Conservation (phyloP, 2,888 invertebrate genomes). For the Ferdinandea cuprea region DNA sequence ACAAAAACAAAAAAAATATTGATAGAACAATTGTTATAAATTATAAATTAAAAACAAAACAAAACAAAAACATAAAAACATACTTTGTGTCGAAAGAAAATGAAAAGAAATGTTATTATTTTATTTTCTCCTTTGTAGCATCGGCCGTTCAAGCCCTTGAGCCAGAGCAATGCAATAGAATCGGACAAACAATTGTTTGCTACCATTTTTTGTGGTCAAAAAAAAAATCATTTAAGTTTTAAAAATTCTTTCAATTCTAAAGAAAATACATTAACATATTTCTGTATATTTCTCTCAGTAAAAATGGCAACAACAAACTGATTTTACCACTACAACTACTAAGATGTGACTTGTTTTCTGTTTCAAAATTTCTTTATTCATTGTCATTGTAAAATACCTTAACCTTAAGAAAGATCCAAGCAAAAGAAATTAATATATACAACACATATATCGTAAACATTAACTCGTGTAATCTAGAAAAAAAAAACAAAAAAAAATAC, state of each 20-base stretch:
- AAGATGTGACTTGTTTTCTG: conserved; percentile 33
- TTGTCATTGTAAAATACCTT: conserved; percentile 44
- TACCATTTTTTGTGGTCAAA: conserved; percentile 66
- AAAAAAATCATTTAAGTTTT: conserved; percentile 47
- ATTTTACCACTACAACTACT: conserved; percentile 53
- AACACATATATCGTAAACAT: conserved; percentile 71
- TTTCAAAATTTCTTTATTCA: conserved; percentile 1
- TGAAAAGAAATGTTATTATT: conserved; percentile 31
- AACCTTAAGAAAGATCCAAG: conserved; percentile 46
- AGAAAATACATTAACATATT: conserved; percentile 21
- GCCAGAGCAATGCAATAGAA: conserved; percentile 55
- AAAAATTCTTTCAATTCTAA: conserved; percentile 16
- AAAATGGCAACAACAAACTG: conserved; percentile 50
- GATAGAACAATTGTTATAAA: conserved; percentile 65
- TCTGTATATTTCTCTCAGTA: conserved; percentile 24
- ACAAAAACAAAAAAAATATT: conserved; percentile 51
- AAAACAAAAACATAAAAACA: conserved; percentile 23
- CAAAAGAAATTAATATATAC: conserved; percentile 45
- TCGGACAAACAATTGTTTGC: conserved; percentile 41
- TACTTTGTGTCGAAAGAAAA: conserved; percentile 57
- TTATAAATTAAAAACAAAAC: conserved; percentile 45
- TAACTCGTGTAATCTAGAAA: conserved; percentile 69
- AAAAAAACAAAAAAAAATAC: conserved; percentile 14
- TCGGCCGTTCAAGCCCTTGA: conserved; percentile 44
- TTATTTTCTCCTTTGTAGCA: conserved; percentile 40